Evolutionary conservation across 1,140 invertebrate species (phyloP).

Genomic region (Aphidius gifuensis): DNA sequence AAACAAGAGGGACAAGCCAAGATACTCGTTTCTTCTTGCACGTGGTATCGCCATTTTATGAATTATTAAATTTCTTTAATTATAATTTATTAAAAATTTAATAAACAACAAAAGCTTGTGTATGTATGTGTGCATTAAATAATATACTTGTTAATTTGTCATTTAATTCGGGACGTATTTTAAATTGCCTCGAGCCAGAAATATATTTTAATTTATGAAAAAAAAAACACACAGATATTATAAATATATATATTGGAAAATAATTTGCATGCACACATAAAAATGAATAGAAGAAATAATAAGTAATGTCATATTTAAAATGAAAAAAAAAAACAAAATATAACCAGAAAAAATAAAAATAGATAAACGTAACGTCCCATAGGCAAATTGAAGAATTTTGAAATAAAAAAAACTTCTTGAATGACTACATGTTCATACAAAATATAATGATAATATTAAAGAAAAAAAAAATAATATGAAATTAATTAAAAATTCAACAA

Average conservation of each 20-base stretch:
- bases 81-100: no score
- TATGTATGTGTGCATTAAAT: constrained; percentile 23
- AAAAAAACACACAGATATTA: not conserved
- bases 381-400: no score
- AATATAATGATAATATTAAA: no score
- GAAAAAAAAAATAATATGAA: constrained; percentile 22
- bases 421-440: no score
- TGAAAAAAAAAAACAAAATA: no score
- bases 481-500: constrained; percentile 15
- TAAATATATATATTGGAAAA: no score
- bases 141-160: constrained; percentile 30
- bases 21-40: constrained; percentile 18
- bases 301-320: no score
- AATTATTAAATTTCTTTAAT: no score
- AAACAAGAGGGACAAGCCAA: constrained; percentile 10
- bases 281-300: no score
- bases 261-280: constrained; percentile 8
- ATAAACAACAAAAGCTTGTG: constrained; percentile 14
- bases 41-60: constrained; percentile 26
- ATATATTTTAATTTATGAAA: not conserved
- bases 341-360: no score
- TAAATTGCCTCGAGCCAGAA: constrained; percentile 4
- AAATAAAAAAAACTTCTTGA: no score
- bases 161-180: constrained; percentile 15
- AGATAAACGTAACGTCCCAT: no score